Conservation (phyloP, 2,113 vertebrate species). For the Gymnobelideus leadbeateri region DNA sequence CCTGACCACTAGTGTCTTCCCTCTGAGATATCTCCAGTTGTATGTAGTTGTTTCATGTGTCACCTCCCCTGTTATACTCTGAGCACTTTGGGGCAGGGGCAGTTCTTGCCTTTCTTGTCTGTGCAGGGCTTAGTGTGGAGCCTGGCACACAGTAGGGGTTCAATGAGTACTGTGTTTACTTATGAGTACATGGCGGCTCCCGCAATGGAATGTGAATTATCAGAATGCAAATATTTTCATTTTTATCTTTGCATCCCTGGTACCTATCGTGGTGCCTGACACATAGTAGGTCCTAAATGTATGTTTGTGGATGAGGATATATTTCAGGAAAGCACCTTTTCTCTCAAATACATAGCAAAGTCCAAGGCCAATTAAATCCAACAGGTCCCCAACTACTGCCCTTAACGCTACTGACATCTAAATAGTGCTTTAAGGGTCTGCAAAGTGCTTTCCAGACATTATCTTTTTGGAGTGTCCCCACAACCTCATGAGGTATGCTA, state of each 20-base stretch:
- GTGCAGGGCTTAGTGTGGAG: background rate
- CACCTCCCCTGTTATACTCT: background rate
- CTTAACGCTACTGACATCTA: background rate
- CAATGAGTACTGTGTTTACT: background rate
- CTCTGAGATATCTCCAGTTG: background rate
- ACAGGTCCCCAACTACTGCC: background rate
- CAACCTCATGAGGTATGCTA: background rate
- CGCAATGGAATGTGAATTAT: background rate
- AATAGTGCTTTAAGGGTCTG: background rate
- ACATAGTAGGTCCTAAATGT: conserved; percentile 2
- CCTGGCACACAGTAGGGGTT: conserved; percentile 21
- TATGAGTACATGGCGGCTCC: background rate
- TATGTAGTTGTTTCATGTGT: background rate
- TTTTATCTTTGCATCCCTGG: background rate
- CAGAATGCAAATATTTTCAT: background rate
- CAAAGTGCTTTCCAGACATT: background rate
- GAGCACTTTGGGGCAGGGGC: background rate
- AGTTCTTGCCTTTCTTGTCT: background rate
- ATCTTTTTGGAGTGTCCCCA: background rate
- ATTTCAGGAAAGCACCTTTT: background rate
- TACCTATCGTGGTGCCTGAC: background rate
- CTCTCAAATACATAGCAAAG: background rate
- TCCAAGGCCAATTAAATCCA: background rate
- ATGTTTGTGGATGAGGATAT: background rate
- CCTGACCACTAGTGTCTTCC: background rate